phyloP scores from a whole-genome alignment of 2,888 invertebrate species.

The Iphiclides podalirius region DNA sequence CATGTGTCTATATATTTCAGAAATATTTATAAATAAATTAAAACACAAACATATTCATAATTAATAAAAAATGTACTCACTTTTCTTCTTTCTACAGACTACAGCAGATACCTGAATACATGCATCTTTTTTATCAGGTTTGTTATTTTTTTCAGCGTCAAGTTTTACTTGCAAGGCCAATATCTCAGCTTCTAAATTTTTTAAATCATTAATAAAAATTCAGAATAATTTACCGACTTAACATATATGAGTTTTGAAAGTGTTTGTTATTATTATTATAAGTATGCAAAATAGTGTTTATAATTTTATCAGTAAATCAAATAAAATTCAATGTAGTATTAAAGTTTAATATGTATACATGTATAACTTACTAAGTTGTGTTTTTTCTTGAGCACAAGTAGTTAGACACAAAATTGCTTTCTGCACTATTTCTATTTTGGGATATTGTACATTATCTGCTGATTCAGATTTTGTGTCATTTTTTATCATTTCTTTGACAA shows the following conservation, averaged over 20 bases:
- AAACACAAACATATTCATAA: slow-evolving; percentile 1
- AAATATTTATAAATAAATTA: background rate
- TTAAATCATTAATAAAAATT: background rate
- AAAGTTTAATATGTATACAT: too few relatives aligned
- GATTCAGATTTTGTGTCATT: slow-evolving; percentile 39
- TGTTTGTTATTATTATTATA: too few relatives aligned
- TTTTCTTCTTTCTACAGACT: slow-evolving; percentile 51
- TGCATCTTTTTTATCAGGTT: slow-evolving; percentile 49
- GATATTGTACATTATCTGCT: slow-evolving; percentile 56
- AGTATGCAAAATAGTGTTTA: too few relatives aligned
- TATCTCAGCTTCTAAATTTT: slow-evolving; percentile 58
- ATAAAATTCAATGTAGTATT: too few relatives aligned
- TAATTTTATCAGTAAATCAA: too few relatives aligned
- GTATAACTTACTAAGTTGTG: slow-evolving; percentile 59
- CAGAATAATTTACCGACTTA: too few relatives aligned
- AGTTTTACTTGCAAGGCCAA: slow-evolving; percentile 64
- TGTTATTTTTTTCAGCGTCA: slow-evolving; percentile 42
- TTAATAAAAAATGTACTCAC: slow-evolving; percentile 39
- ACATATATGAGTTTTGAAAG: too few relatives aligned
- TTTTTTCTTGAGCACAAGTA: slow-evolving; percentile 56
- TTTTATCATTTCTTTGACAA: slow-evolving; percentile 53
- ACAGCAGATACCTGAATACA: slow-evolving; percentile 59
- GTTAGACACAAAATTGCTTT: slow-evolving; percentile 62
- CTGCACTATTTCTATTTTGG: slow-evolving; percentile 70
- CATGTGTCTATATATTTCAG: too few relatives aligned